Conservation (phyloP, 2,113 vertebrate species). For the Oceanodroma tethys region DNA sequence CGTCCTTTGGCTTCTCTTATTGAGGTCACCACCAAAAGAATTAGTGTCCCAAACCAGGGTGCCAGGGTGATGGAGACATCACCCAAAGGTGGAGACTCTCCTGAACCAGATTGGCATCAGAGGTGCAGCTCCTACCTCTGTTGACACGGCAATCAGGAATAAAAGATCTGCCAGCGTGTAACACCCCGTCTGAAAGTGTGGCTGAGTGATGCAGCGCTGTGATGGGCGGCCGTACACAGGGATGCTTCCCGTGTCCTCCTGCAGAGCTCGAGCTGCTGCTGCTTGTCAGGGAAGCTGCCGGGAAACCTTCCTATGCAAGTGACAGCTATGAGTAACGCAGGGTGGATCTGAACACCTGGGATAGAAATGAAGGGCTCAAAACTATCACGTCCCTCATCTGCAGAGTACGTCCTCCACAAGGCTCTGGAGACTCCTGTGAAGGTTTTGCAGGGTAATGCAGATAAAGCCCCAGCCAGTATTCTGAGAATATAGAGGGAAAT, state of each 20-base stretch:
- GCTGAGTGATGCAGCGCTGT: not conserved
- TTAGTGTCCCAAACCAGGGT: not conserved
- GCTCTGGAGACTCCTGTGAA: not conserved
- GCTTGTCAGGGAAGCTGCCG: not conserved
- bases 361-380: not conserved
- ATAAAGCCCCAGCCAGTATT: not conserved
- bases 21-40: not conserved
- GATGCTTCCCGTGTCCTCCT: not conserved
- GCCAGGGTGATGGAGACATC: not conserved
- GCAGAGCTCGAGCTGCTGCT: not conserved
- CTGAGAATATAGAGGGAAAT: not conserved
- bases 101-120: not conserved
- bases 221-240: fast-evolving
- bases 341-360: not conserved
- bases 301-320: not conserved
- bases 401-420: not conserved
- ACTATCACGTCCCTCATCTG: fast-evolving
- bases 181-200: not conserved
- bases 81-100: not conserved
- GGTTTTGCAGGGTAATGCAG: not conserved
- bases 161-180: not conserved
- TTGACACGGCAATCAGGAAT: fast-evolving
- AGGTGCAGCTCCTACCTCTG: not conserved
- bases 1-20: not conserved
- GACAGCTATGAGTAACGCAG: not conserved